These are phyloP conservation scores for Castor canadensis DNA, from an alignment of 2,113 vertebrate species.

Conservation along the genomic window DNA sequence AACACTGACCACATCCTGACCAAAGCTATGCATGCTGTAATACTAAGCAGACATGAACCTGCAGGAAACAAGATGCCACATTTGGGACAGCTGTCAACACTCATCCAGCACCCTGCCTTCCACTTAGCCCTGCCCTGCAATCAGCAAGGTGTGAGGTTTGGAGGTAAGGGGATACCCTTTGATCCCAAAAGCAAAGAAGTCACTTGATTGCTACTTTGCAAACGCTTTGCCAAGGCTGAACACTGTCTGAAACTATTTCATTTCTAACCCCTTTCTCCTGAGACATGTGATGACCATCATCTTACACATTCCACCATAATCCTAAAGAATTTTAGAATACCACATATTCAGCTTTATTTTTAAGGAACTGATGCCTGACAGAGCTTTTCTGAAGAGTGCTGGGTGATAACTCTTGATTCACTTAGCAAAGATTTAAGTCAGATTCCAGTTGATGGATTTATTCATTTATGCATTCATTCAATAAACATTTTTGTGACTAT, in stretches of 20 bases:
- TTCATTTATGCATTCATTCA: constrained; percentile 18
- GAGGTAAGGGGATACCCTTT: background rate
- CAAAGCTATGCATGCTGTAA: constrained; percentile 62
- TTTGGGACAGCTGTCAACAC: constrained; percentile 41
- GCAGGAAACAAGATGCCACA: constrained; percentile 46
- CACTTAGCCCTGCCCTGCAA: background rate
- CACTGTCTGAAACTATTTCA: background rate
- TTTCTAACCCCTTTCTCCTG: background rate
- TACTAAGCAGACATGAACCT: constrained; percentile 63
- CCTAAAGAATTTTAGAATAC: constrained; percentile 43
- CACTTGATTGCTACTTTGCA: constrained; percentile 9
- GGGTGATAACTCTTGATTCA: background rate
- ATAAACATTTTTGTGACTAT: background rate
- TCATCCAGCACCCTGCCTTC: constrained; percentile 32
- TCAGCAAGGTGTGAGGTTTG: constrained; percentile 45
- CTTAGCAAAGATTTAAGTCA: background rate
- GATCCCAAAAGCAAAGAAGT: constrained; percentile 43
- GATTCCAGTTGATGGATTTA: constrained; percentile 11
- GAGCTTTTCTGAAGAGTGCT: constrained; percentile 32
- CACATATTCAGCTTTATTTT: constrained; percentile 40
- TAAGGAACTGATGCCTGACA: background rate
- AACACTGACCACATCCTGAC: constrained; percentile 66
- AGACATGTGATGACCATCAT: background rate
- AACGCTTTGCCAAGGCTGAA: constrained; percentile 16
- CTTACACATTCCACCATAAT: constrained; percentile 43